Percentiles rank a stretch among this genome's conserved stretches.
Conservation (phyloP, 1,140 invertebrate genomes). For the Drosophila sp. region DNA sequence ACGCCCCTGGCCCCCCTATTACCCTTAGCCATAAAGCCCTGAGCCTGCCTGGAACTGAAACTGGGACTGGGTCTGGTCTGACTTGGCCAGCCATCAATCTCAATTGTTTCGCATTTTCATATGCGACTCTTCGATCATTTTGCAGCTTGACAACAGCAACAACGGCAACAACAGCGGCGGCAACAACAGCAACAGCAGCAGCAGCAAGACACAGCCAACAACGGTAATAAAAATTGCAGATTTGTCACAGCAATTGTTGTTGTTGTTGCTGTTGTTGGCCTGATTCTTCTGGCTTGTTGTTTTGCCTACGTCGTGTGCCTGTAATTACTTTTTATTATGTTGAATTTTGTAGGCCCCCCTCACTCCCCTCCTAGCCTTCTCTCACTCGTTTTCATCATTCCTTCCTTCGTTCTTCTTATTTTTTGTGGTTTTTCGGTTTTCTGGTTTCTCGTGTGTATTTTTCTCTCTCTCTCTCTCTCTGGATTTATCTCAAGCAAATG, state of each 20-base stretch:
- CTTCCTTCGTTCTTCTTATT: constrained; percentile 22
- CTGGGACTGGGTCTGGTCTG: constrained; percentile 11
- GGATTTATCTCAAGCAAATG: constrained; percentile 69
- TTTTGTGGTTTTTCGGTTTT: constrained; percentile 13
- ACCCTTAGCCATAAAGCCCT: constrained; percentile 33
- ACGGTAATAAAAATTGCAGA: constrained; percentile 77
- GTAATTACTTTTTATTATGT: constrained; percentile 74
- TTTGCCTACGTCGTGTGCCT: constrained; percentile 64
- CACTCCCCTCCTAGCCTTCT: neutral
- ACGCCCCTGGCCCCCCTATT: constrained; percentile 42
- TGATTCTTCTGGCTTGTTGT: constrained; percentile 64
- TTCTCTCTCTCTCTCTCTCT: constrained; percentile 15
- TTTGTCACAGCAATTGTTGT: constrained; percentile 77
- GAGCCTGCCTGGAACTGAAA: constrained; percentile 45
- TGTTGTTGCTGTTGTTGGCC: constrained; percentile 57
- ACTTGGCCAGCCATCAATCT: constrained; percentile 69
- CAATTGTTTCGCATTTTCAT: constrained; percentile 81
- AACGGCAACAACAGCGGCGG: constrained; percentile 40
- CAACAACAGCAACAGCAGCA: constrained; percentile 42
- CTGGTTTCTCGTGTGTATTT: constrained; percentile 28
- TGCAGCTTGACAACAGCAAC: constrained; percentile 67
- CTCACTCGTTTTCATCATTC: constrained; percentile 4
- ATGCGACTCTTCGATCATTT: constrained; percentile 81
- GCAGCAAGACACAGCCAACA: constrained; percentile 44
- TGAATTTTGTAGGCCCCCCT: constrained; percentile 9